A percentile compares a stretch with the other conserved stretches of the same genome.
Conservation (phyloP, 2,888 invertebrate species). For the Tachystola acroxantha region DNA sequence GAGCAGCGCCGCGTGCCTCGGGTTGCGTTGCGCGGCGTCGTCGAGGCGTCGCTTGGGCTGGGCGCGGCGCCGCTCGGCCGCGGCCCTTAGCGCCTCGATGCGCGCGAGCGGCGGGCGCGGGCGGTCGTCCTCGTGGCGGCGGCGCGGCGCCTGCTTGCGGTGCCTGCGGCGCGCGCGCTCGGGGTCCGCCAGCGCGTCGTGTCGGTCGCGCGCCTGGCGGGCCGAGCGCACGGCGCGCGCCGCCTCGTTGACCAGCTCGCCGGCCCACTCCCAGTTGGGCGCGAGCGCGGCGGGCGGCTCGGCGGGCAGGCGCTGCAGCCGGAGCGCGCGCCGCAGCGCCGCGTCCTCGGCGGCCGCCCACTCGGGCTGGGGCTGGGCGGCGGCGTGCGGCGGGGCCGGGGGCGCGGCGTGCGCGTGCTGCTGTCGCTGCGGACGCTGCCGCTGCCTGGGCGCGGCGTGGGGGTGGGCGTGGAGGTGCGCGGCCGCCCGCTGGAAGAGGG, state of each 20-base stretch:
- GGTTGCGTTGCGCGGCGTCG: slow-evolving; percentile 83
- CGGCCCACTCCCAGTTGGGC: slow-evolving; percentile 97
- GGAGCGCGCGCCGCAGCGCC: slow-evolving; percentile 89
- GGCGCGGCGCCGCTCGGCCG: slow-evolving; percentile 85
- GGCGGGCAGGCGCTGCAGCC: slow-evolving; percentile 81
- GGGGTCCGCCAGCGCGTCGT: slow-evolving; percentile 93
- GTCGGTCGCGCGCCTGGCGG: slow-evolving; percentile 94
- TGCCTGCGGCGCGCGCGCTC: slow-evolving; percentile 93
- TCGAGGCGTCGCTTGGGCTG: slow-evolving; percentile 87
- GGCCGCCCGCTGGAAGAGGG: slow-evolving; percentile 82
- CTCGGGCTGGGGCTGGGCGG: slow-evolving; percentile 88
- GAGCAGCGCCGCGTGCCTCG: slow-evolving; percentile 90
- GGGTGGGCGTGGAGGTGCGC: slow-evolving; percentile 82
- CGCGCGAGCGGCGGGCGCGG: slow-evolving; percentile 70
- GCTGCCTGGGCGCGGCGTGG: slow-evolving; percentile 82
- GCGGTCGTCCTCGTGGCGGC: slow-evolving; percentile 81
- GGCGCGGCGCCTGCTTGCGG: slow-evolving; percentile 83
- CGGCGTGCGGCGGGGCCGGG: slow-evolving; percentile 82
- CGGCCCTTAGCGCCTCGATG: slow-evolving; percentile 86
- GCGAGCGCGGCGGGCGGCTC: slow-evolving; percentile 87
- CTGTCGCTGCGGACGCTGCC: no score
- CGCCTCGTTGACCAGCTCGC: slow-evolving; percentile 93
- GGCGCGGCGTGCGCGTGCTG: slow-evolving; percentile 84
- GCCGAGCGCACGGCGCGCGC: slow-evolving; percentile 92
- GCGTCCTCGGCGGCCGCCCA: slow-evolving; percentile 96